phyloP scores from a whole-genome alignment of 1,140 invertebrate species.

The Brachystomella parvula region DNA sequence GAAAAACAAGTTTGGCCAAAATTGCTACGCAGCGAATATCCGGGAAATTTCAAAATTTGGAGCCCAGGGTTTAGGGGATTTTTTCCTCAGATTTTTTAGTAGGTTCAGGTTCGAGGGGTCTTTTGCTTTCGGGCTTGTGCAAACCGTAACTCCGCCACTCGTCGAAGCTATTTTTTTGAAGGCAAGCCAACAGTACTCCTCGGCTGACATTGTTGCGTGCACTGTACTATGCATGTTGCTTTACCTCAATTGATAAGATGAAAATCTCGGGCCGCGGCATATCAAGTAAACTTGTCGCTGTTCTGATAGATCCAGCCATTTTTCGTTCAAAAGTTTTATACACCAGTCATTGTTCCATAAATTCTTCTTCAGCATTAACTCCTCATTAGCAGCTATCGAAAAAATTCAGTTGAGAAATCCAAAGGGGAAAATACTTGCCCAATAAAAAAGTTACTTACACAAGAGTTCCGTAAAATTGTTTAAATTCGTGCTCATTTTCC shows the following conservation, averaged over 20 bases:
- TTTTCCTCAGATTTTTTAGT: background rate
- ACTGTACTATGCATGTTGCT: no score
- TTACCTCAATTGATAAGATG: conserved; percentile 41
- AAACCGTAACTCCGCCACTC: no score
- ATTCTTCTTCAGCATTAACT: conserved; percentile 20
- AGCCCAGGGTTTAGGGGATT: no score
- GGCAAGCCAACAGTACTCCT: no score
- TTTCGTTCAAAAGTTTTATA: conserved; percentile 5
- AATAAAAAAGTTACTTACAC: background rate
- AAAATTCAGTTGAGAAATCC: background rate
- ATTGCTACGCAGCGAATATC: no score
- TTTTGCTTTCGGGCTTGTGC: no score
- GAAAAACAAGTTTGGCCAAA: no score
- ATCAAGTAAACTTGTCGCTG: conserved; percentile 40
- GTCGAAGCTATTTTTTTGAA: no score
- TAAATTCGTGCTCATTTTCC: conserved; percentile 13
- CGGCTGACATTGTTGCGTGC: no score
- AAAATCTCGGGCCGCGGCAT: conserved; percentile 44
- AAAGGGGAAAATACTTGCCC: background rate
- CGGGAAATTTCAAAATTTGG: no score
- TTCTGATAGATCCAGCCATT: background rate
- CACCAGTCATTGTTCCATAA: conserved; percentile 35
- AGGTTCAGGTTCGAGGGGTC: background rate
- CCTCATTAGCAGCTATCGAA: conserved; percentile 22
- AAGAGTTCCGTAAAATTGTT: background rate